Conservation (phyloP, 92 coral and sea anemone genomes). For the Parazoanthus swiftii region DNA sequence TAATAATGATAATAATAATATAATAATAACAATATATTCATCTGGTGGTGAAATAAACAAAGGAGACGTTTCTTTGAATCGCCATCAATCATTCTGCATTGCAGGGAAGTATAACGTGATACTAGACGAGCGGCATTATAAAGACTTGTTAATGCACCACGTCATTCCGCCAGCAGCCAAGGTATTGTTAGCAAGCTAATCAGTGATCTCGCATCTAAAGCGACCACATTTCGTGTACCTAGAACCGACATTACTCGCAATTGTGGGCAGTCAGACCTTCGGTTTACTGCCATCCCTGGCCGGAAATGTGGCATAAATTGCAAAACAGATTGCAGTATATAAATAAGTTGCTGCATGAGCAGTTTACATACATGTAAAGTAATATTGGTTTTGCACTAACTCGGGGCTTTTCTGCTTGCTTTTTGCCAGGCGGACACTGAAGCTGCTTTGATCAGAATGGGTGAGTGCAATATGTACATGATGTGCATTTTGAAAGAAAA, state of each 20-base stretch:
- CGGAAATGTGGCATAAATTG: too few relatives aligned
- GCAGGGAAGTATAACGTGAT: constrained; percentile 85
- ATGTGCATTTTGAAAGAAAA: too few relatives aligned
- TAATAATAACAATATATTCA: too few relatives aligned
- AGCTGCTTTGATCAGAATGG: constrained; percentile 96
- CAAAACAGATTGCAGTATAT: too few relatives aligned
- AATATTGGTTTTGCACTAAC: background rate
- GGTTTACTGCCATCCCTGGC: too few relatives aligned
- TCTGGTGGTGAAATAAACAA: too few relatives aligned
- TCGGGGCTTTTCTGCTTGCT: background rate
- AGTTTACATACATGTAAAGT: too few relatives aligned
- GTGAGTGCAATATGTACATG: constrained; percentile 41
- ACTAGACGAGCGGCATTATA: constrained; percentile 87
- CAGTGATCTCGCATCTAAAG: background rate
- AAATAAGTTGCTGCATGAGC: too few relatives aligned
- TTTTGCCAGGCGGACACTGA: constrained; percentile 80
- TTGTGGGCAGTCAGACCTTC: too few relatives aligned
- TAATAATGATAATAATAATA: too few relatives aligned
- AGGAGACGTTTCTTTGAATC: background rate
- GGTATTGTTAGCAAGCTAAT: constrained; percentile 36
- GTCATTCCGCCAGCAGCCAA: constrained; percentile 93
- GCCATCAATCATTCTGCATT: background rate
- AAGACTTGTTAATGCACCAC: constrained; percentile 88
- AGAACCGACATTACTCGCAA: too few relatives aligned
- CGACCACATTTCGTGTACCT: background rate